Conservation (phyloP, 2,113 vertebrate genomes). For the Embiotoca jacksoni region DNA sequence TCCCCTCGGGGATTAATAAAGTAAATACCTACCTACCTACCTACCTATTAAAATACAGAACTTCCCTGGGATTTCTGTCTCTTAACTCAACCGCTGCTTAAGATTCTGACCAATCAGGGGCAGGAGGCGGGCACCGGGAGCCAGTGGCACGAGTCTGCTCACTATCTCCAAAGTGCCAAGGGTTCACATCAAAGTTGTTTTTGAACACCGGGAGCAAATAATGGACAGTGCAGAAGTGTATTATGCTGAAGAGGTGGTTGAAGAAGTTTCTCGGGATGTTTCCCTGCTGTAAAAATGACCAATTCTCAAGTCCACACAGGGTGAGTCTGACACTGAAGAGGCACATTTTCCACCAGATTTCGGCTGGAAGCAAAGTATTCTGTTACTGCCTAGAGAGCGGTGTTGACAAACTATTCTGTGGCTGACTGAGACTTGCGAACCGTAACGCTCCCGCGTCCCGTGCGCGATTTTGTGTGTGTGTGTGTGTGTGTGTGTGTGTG, state of each 20-base stretch:
- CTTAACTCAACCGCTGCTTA: neutral
- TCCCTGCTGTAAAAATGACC: neutral
- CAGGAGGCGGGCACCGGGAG: neutral
- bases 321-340: slow-evolving; percentile 10
- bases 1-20: too few relatives aligned
- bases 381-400: neutral
- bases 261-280: slow-evolving; percentile 14
- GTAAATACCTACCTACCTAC: too few relatives aligned
- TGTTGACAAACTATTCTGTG: slow-evolving; percentile 3
- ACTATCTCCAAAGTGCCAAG: neutral
- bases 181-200: neutral
- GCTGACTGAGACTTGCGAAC: neutral
- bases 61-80: neutral
- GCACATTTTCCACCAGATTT: neutral
- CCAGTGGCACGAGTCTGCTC: neutral
- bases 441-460: neutral
- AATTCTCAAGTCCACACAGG: neutral
- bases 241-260: slow-evolving; percentile 28
- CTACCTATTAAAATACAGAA: too few relatives aligned
- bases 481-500: neutral
- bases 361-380: neutral
- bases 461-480: neutral
- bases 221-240: neutral
- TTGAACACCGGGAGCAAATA: neutral
- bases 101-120: slow-evolving; percentile 5